A percentile compares a stretch with the other conserved stretches of the same genome.
These are phyloP conservation scores for Pterostichus niger DNA, from an alignment of 2,888 invertebrate species.

Conservation along the genomic window DNA sequence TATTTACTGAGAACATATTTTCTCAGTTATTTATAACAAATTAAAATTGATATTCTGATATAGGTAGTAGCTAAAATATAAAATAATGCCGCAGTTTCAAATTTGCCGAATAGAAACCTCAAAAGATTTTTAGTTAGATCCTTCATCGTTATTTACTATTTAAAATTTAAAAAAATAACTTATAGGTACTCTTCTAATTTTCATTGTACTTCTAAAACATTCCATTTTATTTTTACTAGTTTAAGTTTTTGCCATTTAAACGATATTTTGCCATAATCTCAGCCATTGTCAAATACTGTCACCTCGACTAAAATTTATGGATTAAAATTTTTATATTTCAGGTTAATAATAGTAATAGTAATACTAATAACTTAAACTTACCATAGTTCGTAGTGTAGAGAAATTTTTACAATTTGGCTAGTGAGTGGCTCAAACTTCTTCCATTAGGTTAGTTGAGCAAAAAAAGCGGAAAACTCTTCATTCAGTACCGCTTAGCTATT, in stretches of 20 bases:
- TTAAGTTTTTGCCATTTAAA: slow-evolving; percentile 40
- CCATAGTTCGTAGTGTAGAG: slow-evolving; percentile 48
- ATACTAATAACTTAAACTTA: slow-evolving; percentile 52
- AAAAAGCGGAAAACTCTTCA: slow-evolving; percentile 22
- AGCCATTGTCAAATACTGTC: slow-evolving; percentile 37
- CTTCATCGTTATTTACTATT: neutral
- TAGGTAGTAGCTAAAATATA: slow-evolving; percentile 38
- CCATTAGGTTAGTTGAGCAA: slow-evolving; percentile 63
- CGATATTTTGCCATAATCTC: slow-evolving; percentile 21
- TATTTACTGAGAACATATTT: neutral
- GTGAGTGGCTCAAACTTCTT: slow-evolving; percentile 65
- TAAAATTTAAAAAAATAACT: neutral
- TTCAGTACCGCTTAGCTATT: slow-evolving; percentile 49
- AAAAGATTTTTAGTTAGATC: slow-evolving; percentile 15
- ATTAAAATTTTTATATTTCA: slow-evolving; percentile 34
- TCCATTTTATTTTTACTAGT: slow-evolving; percentile 18
- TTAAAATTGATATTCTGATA: slow-evolving; percentile 38
- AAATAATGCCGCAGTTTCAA: slow-evolving; percentile 39
- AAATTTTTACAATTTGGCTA: slow-evolving; percentile 61
- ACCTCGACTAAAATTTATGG: slow-evolving; percentile 28
- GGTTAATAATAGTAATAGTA: slow-evolving; percentile 22
- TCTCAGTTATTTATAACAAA: slow-evolving; percentile 28
- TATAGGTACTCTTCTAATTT: slow-evolving; percentile 24
- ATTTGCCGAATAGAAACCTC: slow-evolving; percentile 10
- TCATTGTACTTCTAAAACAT: slow-evolving; percentile 14